Evolutionary conservation across 2,113 vertebrate species (phyloP).

Genomic region (Chaetops frenatus): DNA sequence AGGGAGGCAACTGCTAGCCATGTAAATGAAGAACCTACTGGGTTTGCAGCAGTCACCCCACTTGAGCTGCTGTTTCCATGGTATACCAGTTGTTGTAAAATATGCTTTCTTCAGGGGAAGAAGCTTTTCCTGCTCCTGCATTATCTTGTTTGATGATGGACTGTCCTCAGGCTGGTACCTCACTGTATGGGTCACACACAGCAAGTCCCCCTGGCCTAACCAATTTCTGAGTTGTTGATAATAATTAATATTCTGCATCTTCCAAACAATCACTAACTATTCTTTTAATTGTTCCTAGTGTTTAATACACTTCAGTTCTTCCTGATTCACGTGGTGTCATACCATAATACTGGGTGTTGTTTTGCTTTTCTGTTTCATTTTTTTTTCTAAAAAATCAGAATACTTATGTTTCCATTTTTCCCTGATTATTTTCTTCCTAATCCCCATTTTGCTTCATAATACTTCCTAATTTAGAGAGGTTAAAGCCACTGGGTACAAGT

Average conservation of each 20-base stretch:
- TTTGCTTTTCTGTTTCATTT: neutral
- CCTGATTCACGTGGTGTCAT: neutral
- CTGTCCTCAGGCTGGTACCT: neutral
- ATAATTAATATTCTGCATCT: neutral
- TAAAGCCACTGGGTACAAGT: neutral
- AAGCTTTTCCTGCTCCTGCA: neutral
- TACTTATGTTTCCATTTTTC: neutral
- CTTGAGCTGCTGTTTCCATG: conserved; percentile 62
- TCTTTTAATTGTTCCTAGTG: neutral
- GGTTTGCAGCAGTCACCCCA: conserved; percentile 43
- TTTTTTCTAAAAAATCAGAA: neutral
- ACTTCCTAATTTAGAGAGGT: neutral
- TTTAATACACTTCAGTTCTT: neutral
- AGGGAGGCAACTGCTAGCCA: neutral
- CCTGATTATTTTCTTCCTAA: neutral
- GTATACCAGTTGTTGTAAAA: conserved; percentile 54
- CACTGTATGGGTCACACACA: neutral
- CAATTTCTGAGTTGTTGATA: neutral
- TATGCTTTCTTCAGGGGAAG: neutral
- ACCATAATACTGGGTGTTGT: neutral
- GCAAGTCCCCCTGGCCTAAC: neutral
- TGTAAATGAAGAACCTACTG: conserved; percentile 50
- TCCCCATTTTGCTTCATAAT: neutral
- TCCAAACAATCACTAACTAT: neutral
- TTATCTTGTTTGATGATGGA: conserved; percentile 6